These are phyloP conservation scores for Loris lydekkerianus DNA, from an alignment of 2,797 vertebrate species.

Conservation along the genomic window DNA sequence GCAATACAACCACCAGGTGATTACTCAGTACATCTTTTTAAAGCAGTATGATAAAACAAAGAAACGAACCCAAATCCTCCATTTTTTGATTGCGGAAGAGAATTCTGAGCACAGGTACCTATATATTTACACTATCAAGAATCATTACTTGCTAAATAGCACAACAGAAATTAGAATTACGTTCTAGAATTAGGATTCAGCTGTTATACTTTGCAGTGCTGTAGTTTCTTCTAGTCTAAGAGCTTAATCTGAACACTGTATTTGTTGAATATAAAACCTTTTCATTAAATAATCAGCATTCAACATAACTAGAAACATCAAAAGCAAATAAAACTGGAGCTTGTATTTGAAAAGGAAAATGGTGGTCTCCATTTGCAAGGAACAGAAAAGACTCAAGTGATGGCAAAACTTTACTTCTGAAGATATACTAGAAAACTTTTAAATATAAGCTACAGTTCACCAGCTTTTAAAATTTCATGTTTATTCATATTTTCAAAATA, in stretches of 20 bases:
- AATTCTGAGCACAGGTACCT: conserved; percentile 33
- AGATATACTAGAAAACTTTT: conserved; percentile 45
- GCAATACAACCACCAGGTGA: neutral
- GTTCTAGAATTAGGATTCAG: neutral
- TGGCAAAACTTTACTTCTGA: neutral
- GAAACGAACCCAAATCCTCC: neutral
- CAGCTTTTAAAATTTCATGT: conserved; percentile 85
- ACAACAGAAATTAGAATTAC: neutral
- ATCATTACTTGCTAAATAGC: neutral
- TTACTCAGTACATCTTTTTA: neutral
- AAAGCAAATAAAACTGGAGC: conserved; percentile 46
- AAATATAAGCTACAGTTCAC: conserved; percentile 76
- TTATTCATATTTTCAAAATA: conserved; percentile 87
- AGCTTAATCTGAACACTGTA: neutral
- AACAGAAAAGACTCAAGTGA: conserved; percentile 23
- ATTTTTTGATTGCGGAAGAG: neutral
- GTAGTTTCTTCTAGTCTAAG: neutral
- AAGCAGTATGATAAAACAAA: neutral
- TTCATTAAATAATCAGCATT: conserved; percentile 25
- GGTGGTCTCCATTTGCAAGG: neutral
- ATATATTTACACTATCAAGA: neutral
- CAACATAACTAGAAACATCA: neutral
- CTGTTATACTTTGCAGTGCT: neutral
- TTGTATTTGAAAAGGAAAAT: conserved; percentile 64
- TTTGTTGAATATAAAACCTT: neutral